Conservation (phyloP, 1,140 invertebrate species). For the Thalassaphorura encarpata region DNA sequence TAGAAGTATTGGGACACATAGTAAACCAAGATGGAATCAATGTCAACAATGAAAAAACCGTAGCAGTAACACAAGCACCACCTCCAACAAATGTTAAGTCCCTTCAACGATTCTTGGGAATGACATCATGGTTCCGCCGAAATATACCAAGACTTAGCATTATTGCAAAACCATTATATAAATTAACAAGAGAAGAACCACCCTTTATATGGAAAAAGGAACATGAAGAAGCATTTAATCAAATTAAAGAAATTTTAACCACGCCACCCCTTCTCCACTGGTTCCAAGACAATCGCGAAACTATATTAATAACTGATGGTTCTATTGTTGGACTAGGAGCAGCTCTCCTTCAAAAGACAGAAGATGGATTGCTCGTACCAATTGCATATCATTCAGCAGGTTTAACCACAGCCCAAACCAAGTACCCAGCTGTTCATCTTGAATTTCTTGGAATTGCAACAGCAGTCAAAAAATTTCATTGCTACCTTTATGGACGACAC, state of each 20-base stretch:
- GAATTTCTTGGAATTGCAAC: background rate
- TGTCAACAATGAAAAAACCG: background rate
- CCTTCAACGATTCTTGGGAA: background rate
- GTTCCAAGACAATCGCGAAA: background rate
- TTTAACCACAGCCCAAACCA: background rate
- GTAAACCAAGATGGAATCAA: background rate
- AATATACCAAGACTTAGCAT: background rate
- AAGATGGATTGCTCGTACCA: background rate
- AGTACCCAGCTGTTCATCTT: background rate
- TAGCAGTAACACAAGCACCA: background rate
- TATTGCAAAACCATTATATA: background rate
- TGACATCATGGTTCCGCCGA: background rate
- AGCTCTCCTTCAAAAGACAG: background rate
- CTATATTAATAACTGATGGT: background rate
- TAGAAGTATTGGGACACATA: background rate
- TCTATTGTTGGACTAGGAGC: background rate
- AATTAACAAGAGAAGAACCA: background rate
- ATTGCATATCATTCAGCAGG: background rate
- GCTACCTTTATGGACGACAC: background rate
- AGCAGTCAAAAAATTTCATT: background rate
- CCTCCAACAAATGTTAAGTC: background rate
- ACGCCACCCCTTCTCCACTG: background rate
- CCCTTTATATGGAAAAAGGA: background rate
- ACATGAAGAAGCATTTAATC: background rate
- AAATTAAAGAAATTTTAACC: background rate